phyloP scores from a whole-genome alignment of 2,113 vertebrate genomes.

The Tor tambroides region DNA sequence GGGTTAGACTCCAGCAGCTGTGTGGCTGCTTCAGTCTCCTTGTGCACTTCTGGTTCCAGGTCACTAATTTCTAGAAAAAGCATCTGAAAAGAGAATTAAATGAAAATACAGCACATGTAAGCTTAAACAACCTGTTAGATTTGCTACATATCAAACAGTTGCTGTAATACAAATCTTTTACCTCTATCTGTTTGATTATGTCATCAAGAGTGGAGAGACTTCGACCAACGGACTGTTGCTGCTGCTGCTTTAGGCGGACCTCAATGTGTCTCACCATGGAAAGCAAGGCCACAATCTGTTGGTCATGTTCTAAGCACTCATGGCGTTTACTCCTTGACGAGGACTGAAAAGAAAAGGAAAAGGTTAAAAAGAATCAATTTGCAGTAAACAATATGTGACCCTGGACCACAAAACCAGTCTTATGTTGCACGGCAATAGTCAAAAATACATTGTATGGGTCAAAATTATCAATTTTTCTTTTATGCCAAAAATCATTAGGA shows the following conservation, averaged over 20 bases:
- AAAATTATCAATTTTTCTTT: too few relatives aligned
- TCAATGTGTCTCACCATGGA: constrained; percentile 91
- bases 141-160: background rate
- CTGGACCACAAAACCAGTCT: too few relatives aligned
- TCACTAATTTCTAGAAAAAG: constrained; percentile 85
- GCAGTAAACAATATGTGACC: background rate
- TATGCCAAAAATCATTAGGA: too few relatives aligned
- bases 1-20: constrained; percentile 75
- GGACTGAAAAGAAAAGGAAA: constrained; percentile 68
- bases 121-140: background rate
- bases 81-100: constrained; percentile 69
- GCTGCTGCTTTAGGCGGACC: constrained; percentile 83
- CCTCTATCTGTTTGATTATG: constrained; percentile 85
- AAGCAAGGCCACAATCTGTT: constrained; percentile 84
- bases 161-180: constrained; percentile 56
- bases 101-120: constrained; percentile 35
- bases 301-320: constrained; percentile 88
- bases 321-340: too few relatives aligned
- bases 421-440: too few relatives aligned
- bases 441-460: too few relatives aligned
- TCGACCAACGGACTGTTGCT: constrained; percentile 76
- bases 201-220: constrained; percentile 76
- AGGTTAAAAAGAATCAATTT: background rate
- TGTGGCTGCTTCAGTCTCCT: constrained; percentile 79
- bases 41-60: constrained; percentile 80